These are phyloP conservation scores for Thalassaphorura encarpata DNA, from an alignment of 1,140 invertebrate genomes.

Conservation along the genomic window DNA sequence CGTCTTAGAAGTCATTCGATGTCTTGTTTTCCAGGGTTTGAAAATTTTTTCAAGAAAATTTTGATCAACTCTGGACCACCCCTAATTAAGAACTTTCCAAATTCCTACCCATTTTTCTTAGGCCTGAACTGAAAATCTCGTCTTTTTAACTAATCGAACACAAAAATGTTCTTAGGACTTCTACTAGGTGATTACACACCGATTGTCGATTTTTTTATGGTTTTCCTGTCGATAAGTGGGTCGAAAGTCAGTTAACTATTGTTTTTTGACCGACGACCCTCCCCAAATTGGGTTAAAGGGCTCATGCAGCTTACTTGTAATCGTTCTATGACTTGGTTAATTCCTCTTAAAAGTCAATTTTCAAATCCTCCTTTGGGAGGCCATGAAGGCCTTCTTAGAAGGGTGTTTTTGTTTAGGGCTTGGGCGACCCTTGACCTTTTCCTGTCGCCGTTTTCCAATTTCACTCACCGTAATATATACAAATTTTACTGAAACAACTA, in stretches of 20 bases:
- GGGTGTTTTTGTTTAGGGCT: background rate
- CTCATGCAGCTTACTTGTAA: background rate
- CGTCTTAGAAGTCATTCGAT: background rate
- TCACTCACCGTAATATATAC: background rate
- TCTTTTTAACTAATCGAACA: background rate
- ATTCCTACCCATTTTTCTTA: background rate
- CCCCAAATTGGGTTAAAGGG: background rate
- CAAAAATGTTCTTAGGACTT: constrained; percentile 3
- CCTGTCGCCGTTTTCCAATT: background rate
- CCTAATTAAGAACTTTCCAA: constrained; percentile 7
- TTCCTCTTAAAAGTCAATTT: background rate
- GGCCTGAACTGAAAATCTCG: background rate
- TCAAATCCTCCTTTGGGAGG: background rate
- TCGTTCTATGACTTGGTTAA: background rate
- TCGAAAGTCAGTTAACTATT: background rate
- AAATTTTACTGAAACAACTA: background rate
- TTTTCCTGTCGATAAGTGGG: background rate
- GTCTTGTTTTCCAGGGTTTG: constrained; percentile 1
- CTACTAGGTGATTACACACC: constrained; percentile 1
- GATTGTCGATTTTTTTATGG: background rate
- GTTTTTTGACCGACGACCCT: background rate
- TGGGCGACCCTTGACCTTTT: background rate
- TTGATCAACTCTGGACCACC: background rate
- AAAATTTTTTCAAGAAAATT: background rate
- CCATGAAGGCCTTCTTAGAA: background rate